Evolutionary conservation across 2,888 invertebrate genomes (phyloP).

Genomic region (Lacanobia oleracea): DNA sequence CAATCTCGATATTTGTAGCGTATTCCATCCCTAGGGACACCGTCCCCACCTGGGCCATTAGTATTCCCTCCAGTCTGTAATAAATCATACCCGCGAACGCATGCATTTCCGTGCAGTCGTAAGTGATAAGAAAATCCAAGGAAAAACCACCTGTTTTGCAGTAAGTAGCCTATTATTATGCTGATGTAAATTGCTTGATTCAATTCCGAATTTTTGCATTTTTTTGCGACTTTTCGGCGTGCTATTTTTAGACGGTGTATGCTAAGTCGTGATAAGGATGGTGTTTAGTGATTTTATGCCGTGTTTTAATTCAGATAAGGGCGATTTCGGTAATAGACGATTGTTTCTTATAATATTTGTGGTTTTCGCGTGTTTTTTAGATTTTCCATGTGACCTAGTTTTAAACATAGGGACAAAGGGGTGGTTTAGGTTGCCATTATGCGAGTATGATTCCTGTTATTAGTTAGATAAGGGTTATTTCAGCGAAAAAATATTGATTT

Average conservation of each 20-base stretch:
- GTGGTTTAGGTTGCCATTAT: background rate
- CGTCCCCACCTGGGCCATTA: background rate
- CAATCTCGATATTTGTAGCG: background rate
- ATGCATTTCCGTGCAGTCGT: conserved; percentile 9
- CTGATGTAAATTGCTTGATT: background rate
- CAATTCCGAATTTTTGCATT: background rate
- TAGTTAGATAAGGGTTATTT: background rate
- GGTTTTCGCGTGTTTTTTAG: background rate
- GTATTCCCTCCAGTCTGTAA: background rate
- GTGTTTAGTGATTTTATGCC: background rate
- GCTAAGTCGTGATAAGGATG: background rate
- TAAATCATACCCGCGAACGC: background rate
- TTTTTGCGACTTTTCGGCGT: background rate
- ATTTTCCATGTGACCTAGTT: background rate
- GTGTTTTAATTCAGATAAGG: background rate
- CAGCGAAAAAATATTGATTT: background rate
- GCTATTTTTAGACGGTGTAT: background rate
- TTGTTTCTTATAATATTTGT: background rate
- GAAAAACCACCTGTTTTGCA: background rate
- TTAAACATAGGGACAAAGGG: background rate
- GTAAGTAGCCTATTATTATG: background rate
- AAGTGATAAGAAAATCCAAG: background rate
- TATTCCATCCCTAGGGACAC: background rate
- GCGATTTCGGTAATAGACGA: background rate
- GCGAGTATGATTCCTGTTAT: background rate